Conservation (phyloP, 2,797 vertebrate genomes). For the Sternarchorhynchus goeldii region DNA sequence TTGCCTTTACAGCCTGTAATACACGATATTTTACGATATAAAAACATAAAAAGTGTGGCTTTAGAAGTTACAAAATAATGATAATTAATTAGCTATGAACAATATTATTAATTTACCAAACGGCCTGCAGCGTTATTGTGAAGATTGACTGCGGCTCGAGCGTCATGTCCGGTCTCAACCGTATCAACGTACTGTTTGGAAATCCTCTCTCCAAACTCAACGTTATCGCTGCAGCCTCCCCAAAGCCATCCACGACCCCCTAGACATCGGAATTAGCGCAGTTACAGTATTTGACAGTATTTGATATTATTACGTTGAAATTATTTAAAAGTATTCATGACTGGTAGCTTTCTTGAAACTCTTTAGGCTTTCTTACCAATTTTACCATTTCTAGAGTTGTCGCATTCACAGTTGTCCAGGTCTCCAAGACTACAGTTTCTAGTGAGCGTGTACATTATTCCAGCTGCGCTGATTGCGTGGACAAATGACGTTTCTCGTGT, state of each 20-base stretch:
- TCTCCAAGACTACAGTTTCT: constrained; percentile 96
- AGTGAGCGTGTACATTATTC: constrained; percentile 92
- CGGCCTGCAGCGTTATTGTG: constrained; percentile 95
- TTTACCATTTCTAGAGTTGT: constrained; percentile 88
- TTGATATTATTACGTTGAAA: too few species aligned
- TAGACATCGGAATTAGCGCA: not conserved
- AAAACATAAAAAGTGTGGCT: not conserved
- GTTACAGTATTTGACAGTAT: not conserved
- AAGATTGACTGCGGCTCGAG: constrained; percentile 91
- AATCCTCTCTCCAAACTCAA: constrained; percentile 92
- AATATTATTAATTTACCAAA: constrained; percentile 74
- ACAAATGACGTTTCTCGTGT: constrained; percentile 94
- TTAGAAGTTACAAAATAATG: too few species aligned
- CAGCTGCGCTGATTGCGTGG: constrained; percentile 94
- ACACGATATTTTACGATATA: not conserved
- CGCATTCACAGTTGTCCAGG: constrained; percentile 92
- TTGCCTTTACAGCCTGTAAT: constrained; percentile 86
- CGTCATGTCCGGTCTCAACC: constrained; percentile 91
- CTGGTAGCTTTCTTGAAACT: not conserved
- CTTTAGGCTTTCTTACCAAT: constrained; percentile 73
- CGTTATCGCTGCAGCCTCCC: constrained; percentile 97
- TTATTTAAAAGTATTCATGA: too few species aligned
- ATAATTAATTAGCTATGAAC: not conserved
- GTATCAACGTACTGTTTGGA: constrained; percentile 95
- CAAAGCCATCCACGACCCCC: constrained; percentile 96